A percentile compares a stretch with the other conserved stretches of the same genome.
Evolutionary conservation across 30 jellyfish, hydroid and myxozoan genomes (phyloP).

Genomic region (Aurelia aurita complex sp. Pacific): DNA sequence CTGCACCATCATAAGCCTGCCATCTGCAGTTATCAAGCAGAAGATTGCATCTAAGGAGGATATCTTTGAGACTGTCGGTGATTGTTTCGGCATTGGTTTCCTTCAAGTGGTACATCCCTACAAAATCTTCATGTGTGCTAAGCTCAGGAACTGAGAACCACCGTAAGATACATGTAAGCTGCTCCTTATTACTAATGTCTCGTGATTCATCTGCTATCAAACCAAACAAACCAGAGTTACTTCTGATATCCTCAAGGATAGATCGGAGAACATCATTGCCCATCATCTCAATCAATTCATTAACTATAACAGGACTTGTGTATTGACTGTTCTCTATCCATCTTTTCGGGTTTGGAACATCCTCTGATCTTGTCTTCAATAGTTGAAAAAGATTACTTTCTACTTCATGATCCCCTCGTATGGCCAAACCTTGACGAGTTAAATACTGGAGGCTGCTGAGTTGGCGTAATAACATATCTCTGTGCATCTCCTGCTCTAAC

Average conservation of each 20-base stretch:
- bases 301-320: no score
- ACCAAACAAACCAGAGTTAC: constrained; percentile 36
- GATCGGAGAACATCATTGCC: no score
- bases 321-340: no score
- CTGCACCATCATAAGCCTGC: constrained; percentile 23
- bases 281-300: no score
- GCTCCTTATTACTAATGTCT: constrained; percentile 33
- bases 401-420: neutral
- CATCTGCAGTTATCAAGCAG: no score
- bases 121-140: constrained; percentile 19
- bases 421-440: no score
- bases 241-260: neutral
- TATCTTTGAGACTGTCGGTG: neutral
- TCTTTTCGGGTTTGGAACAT: constrained; percentile 8
- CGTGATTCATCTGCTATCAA: constrained; percentile 42
- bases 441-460: no score
- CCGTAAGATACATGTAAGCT: constrained; percentile 31
- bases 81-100: constrained; percentile 22
- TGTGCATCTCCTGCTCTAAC: no score
- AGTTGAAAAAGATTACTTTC: constrained; percentile 11
- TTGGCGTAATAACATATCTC: no score
- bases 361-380: constrained; percentile 32
- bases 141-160: neutral
- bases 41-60: no score
- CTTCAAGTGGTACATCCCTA: constrained; percentile 27